Evolutionary conservation across 2,797 vertebrate species (phyloP), one percentile per base, ranked within the genome.

Genomic region (Lithobates pipiens): DNA sequence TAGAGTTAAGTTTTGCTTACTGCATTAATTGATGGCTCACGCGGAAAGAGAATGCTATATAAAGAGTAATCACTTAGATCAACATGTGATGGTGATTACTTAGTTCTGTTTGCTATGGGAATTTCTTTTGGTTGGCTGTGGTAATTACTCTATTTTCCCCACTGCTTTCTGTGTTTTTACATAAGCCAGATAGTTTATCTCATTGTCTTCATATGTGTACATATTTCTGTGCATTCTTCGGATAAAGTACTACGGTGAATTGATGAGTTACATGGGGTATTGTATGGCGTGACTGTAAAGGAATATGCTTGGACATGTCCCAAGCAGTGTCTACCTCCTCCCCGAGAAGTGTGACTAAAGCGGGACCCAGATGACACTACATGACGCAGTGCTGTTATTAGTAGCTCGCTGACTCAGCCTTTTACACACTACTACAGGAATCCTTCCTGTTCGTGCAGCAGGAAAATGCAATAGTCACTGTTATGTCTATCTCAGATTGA

Each of bases 301-400:
- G 44, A 32, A 83, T 87, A 83, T 83, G 85, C 63, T 83, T 69
- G 73, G 85, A 63, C 85, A 83, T 87, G 85, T 74, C 80, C 46
- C 65, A 83, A 80, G 57, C 76, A 32, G 6, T 68, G 80, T 78
- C n/a, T 29, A 3, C 34, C 74, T 34, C 44, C 74, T 72, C 63
- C 69, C 44, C 10, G 13, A 21, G 32, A 80, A 68, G 57, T 71
- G 85, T 87, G 80, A 87, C 85, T 86, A 86, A 71, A 81, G 72
- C 42, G 42, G 27, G 70, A 77, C 80, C 71, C 44, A 67, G 72
- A 83, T 83, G 85, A 75, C 68, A 77, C 50, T 54, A 21, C n/a
- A 36, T 50, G 73, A 82, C 44, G 76, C 74, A 32, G 61, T 68
- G 42, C 54, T 36, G 36, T 79, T 54, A 78, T 42, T 67, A 69